A percentile compares a stretch with the other conserved stretches of the same genome.
These are phyloP conservation scores for Eristalis arbustorum DNA, from an alignment of 2,888 invertebrate species.

Conservation along the genomic window DNA sequence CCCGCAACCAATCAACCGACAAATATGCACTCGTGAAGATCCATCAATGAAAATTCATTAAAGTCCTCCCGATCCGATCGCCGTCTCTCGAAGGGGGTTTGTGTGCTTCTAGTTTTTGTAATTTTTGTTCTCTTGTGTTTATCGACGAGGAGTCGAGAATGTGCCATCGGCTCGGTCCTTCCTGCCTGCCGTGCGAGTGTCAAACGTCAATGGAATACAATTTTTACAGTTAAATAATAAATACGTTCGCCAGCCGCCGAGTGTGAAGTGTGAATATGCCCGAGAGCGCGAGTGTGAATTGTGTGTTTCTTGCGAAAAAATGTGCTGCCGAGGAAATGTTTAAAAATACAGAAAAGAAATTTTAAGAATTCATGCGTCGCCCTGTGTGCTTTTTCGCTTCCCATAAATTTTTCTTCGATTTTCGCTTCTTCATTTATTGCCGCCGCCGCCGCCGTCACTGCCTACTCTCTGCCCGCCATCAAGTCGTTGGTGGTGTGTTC, in stretches of 20 bases:
- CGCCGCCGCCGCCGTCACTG: background rate
- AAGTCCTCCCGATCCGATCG: slow-evolving; percentile 8
- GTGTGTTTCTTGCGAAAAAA: background rate
- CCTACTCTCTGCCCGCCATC: background rate
- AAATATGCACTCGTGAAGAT: slow-evolving; percentile 47
- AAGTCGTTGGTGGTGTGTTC: background rate
- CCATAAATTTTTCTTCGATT: slow-evolving; percentile 62
- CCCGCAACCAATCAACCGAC: slow-evolving; percentile 1
- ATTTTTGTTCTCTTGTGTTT: background rate
- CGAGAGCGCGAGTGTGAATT: background rate
- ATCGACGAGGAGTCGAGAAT: background rate
- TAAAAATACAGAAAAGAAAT: slow-evolving; percentile 42
- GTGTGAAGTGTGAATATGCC: background rate
- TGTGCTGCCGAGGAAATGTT: slow-evolving; percentile 23
- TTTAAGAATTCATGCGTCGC: slow-evolving; percentile 41
- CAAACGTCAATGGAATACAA: slow-evolving; percentile 53
- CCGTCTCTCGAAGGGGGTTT: slow-evolving; percentile 43
- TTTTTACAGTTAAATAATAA: slow-evolving; percentile 64
- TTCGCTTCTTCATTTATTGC: slow-evolving; percentile 24
- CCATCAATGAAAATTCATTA: slow-evolving; percentile 52
- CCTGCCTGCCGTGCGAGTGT: background rate
- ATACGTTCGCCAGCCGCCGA: background rate
- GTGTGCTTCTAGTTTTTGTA: background rate
- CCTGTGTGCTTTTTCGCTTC: slow-evolving; percentile 41
- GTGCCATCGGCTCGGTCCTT: background rate